phyloP scores from a whole-genome alignment of 1,140 invertebrate species.

The Anagrus nilaparvatae region DNA sequence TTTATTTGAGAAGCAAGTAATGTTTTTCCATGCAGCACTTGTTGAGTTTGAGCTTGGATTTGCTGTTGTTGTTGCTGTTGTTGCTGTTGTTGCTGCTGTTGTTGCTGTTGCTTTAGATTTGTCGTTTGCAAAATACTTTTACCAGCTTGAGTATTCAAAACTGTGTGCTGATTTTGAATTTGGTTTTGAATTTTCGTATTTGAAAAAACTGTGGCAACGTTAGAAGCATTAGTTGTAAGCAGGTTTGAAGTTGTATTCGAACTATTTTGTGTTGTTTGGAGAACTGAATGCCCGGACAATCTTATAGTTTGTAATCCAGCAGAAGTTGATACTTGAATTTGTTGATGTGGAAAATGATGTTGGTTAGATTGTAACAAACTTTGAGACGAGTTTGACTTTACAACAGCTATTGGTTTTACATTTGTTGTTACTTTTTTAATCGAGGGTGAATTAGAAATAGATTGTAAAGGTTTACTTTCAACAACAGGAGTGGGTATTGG shows the following conservation, averaged over 20 bases:
- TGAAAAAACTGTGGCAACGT: constrained; percentile 33
- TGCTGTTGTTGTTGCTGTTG: constrained; percentile 27
- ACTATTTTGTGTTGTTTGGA: constrained; percentile 32
- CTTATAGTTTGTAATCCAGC: constrained; percentile 45
- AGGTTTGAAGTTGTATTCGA: constrained; percentile 19
- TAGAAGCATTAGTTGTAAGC: constrained; percentile 19
- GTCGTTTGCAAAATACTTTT: constrained; percentile 37
- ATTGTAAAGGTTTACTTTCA: constrained; percentile 8
- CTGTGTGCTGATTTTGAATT: constrained; percentile 29
- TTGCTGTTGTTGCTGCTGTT: constrained; percentile 22
- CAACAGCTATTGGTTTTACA: constrained; percentile 36
- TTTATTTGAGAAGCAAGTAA: constrained; percentile 39
- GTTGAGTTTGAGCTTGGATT: constrained; percentile 26
- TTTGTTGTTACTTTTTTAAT: constrained; percentile 25
- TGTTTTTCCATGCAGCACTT: constrained; percentile 37
- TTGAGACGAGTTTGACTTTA: constrained; percentile 33
- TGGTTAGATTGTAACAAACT: constrained; percentile 40
- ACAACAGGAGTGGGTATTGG: too few species aligned
- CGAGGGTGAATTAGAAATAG: constrained; percentile 16
- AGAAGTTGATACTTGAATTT: constrained; percentile 42
- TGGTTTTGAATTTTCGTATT: constrained; percentile 28
- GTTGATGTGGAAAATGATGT: constrained; percentile 38
- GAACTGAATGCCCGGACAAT: constrained; percentile 41
- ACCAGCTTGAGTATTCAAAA: constrained; percentile 34
- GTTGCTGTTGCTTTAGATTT: constrained; percentile 35